Evolutionary conservation across 2,797 vertebrate species (phyloP).

Genomic region (Fistularia commersonii): DNA sequence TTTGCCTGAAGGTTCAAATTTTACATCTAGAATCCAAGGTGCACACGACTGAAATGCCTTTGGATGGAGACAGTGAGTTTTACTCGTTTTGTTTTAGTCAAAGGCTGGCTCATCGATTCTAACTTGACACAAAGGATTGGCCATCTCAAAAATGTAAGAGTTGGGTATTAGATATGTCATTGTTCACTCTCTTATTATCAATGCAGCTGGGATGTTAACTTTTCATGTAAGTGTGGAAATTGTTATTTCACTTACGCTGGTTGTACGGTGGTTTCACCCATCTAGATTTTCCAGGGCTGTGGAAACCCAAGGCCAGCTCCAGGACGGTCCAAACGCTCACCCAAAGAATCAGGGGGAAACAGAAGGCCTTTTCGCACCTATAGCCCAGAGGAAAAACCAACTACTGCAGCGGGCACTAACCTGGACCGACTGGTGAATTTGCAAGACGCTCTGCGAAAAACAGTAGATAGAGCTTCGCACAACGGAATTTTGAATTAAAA

Average conservation of each 20-base stretch:
- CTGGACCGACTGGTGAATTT: constrained; percentile 80
- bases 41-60: neutral
- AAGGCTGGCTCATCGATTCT: too few species aligned
- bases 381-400: constrained; percentile 80
- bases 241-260: too few species aligned
- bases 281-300: constrained; percentile 85
- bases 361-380: constrained; percentile 75
- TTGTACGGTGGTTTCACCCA: neutral
- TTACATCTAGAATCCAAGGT: neutral
- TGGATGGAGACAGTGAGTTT: neutral
- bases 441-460: constrained; percentile 23
- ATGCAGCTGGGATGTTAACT: too few species aligned
- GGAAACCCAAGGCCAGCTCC: constrained; percentile 76
- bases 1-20: neutral
- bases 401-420: constrained; percentile 83
- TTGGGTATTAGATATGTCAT: too few species aligned
- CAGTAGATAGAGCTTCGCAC: neutral
- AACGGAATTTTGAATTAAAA: neutral
- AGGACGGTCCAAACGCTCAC: constrained; percentile 71
- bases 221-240: too few species aligned
- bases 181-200: too few species aligned
- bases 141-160: too few species aligned
- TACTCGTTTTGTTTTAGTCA: neutral
- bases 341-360: constrained; percentile 68
- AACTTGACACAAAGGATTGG: too few species aligned